phyloP scores from a whole-genome alignment of 2,888 invertebrate genomes.

The Augiades crinisus region DNA sequence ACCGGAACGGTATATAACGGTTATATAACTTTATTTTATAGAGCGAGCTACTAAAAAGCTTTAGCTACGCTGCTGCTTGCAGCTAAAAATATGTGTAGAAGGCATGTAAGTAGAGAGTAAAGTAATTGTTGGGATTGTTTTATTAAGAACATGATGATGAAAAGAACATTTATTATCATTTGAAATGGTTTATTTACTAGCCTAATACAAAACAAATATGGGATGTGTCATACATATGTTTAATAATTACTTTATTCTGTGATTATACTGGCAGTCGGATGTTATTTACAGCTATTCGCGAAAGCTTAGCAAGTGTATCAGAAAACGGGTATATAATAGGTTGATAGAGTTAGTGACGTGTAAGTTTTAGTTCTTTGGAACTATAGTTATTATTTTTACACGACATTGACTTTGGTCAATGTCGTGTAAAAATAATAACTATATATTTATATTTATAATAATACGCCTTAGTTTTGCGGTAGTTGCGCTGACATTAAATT shows the following conservation, averaged over 20 bases:
- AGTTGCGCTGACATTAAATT: too few relatives aligned
- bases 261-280: not conserved
- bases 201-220: too few relatives aligned
- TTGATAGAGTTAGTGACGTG: not conserved
- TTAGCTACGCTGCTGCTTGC: conserved; percentile 33
- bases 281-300: not conserved
- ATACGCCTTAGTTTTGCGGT: too few relatives aligned
- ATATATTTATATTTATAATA: too few relatives aligned
- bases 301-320: conserved; percentile 4
- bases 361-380: conserved; percentile 3
- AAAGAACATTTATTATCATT: too few relatives aligned
- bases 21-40: conserved; percentile 15
- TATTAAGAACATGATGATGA: too few relatives aligned
- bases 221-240: too few relatives aligned
- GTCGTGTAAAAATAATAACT: too few relatives aligned
- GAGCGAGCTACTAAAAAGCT: conserved; percentile 32
- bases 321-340: conserved; percentile 15
- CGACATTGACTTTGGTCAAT: too few relatives aligned
- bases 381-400: too few relatives aligned
- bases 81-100: conserved; percentile 23
- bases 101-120: not conserved
- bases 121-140: conserved; percentile 3
- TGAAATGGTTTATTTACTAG: too few relatives aligned
- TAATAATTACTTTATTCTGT: conserved; percentile 3
- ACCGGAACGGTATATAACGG: not conserved